Evolutionary conservation across 1,140 invertebrate genomes (phyloP), one percentile per base, ranked within the genome.

Genomic region (Laupala kohalensis): DNA sequence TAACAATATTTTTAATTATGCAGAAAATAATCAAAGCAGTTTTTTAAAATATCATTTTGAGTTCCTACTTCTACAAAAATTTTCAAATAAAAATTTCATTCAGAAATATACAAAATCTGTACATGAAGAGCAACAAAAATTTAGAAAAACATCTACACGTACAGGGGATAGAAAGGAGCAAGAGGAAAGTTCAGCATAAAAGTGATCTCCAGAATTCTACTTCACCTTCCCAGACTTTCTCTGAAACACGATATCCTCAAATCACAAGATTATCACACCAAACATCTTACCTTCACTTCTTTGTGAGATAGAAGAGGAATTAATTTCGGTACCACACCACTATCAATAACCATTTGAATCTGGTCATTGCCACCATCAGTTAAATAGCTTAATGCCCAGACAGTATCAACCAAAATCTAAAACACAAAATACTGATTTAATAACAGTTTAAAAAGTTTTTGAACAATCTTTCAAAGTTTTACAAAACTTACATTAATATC

Each of bases 291-390:
- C 86, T 99, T 99, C 28, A 96, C 95, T 83, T 99, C 97, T 77
- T 91, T 92, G 83, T 99, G 95, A 75, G 94, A 94, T 2, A 99
- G 84, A 37, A 99, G 84, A 5, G 96, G 95, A 78, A 99, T 96
- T 72, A 99, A 84, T 80, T 91, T 92, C 28, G 95, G 94, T 67
- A 99, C 95, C 64, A 98, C 93, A 65, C 92, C 92, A 74, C 93
- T 95, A 76, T 99, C 96, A 75, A 99, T 97, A 1, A 99, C 96
- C 90, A 98, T 92, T 83, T 98, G 96, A 78, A 99, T 99, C 83
- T 99, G 96, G 74, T 97, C 94, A 80, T 99, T 99, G 25, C 97
- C 97, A 72, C 94, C 95, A 79, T 99, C 97, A 66, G 97, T 99
- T 76, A 99, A 82, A 84, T 99, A 99, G 78, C 97, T 99, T 73